Evolutionary conservation across 2,113 vertebrate species (phyloP).

Genomic region (Apteryx mantelli): DNA sequence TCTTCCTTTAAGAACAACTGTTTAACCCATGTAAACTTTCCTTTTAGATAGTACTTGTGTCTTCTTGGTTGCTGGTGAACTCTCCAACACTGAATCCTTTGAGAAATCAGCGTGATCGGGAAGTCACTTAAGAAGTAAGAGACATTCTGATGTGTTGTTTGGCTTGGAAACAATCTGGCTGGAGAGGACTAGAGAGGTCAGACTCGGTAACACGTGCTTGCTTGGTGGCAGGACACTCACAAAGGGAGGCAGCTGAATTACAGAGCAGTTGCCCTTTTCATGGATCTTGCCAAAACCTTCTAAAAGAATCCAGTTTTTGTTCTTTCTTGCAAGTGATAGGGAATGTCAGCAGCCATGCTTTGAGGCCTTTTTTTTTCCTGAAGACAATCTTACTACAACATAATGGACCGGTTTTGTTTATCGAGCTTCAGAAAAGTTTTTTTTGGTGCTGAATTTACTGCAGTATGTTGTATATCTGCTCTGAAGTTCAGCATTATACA

Average conservation of each 20-base stretch:
- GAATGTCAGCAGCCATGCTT: background rate
- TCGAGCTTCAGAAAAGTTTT: background rate
- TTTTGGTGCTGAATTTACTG: background rate
- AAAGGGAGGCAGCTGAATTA: background rate
- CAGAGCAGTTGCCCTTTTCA: background rate
- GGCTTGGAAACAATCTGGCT: background rate
- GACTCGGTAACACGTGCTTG: background rate
- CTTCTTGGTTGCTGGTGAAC: background rate
- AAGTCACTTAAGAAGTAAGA: accelerated
- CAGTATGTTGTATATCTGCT: background rate
- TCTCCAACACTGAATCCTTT: background rate
- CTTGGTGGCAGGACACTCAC: background rate
- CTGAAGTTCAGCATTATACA: background rate
- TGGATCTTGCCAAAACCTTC: background rate
- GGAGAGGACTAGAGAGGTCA: background rate
- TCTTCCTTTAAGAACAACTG: background rate
- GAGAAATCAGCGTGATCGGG: background rate
- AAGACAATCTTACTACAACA: background rate
- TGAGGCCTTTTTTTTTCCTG: background rate
- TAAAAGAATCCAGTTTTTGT: background rate
- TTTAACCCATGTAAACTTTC: background rate
- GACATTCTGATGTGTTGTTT: background rate
- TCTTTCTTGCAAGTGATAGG: background rate
- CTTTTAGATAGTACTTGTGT: background rate
- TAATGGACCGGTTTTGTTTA: background rate